Evolutionary conservation across 2,888 invertebrate species (phyloP), one percentile per base, ranked within the genome.

Genomic region (Candidula unifasciata): DNA sequence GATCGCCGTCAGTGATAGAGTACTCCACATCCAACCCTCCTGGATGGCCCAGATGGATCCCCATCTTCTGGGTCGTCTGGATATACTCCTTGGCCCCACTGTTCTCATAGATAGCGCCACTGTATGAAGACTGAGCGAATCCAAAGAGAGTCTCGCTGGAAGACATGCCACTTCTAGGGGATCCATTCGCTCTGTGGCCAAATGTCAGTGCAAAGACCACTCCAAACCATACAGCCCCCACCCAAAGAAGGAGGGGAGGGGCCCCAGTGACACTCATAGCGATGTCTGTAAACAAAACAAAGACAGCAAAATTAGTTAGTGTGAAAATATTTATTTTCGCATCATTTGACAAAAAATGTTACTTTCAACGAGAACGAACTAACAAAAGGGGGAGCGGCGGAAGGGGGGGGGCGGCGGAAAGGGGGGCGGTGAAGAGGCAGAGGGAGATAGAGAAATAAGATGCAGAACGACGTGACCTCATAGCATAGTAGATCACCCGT

Each of bases 1-100:
- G 96, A 94, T 98, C 97, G 74, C 98, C 98, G 91, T 96, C 96
- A 33, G 96, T 95, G 93, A 99, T 97, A 92, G 96, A 96, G 94
- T 96, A 99, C 89, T 96, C 96, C 78, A 98, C 95, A 27, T 91
- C 89, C 6, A 93, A 84, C 33, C 88, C 84, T 21, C 90, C 88
- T 76, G 87, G 78, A 69, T 93, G 93, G 60, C 93, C 92, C 86
- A 96, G 93, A 86, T 94, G 94, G 88, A 98, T 96, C 87, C 98
- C 98, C 95, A 97, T 97, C 89, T 96, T 96, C 16, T 89, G 87
- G 89, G 96, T 96, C 83, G 96, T 96, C 86, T 95, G 95, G 27
- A 94, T 93, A 94, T 96, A 97, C n/a, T 97, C 97, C 94, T 97
- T 97, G 86, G 97, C 97, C 0, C 90, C 86, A 21, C 92, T 90